Conservation (phyloP, 2,888 invertebrate species). For the Polydrusus cervinus region DNA sequence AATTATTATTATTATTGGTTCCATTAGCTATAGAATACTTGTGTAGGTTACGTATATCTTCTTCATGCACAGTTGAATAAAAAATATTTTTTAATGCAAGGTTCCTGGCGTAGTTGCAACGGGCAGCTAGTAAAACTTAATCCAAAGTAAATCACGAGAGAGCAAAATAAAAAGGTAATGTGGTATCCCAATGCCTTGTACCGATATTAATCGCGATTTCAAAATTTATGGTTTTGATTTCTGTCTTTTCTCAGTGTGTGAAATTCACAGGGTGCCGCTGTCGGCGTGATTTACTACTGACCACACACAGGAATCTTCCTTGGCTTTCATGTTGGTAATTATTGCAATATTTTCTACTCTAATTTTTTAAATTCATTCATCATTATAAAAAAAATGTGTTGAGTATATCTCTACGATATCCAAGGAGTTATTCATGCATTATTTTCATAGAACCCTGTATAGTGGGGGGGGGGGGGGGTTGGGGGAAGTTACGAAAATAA, state of each 20-base stretch:
- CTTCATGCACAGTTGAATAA: too few species aligned
- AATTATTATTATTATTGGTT: too few species aligned
- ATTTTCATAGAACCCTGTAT: too few species aligned
- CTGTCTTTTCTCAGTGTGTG: conserved; percentile 44
- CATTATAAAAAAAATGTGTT: too few species aligned
- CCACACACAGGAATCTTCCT: conserved; percentile 30
- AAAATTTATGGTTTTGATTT: conserved; percentile 43
- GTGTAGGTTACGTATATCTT: too few species aligned
- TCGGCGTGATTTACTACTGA: conserved; percentile 34
- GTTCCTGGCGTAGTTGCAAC: too few species aligned
- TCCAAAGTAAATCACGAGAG: neutral
- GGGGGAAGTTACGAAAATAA: too few species aligned
- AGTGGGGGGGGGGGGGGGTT: too few species aligned
- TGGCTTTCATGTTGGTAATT: neutral
- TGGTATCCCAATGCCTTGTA: neutral
- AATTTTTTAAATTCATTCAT: conserved; percentile 2
- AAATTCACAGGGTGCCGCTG: conserved; percentile 38
- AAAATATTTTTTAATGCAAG: too few species aligned
- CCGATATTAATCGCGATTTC: conserved; percentile 19
- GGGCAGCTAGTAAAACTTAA: neutral
- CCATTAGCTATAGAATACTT: too few species aligned
- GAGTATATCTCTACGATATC: too few species aligned
- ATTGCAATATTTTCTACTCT: neutral
- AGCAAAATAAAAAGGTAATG: neutral
- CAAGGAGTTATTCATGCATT: too few species aligned